Percentiles rank a stretch among this genome's conserved stretches.
Evolutionary conservation across 2,888 invertebrate genomes (phyloP).

Genomic region (Pyralis farinalis): DNA sequence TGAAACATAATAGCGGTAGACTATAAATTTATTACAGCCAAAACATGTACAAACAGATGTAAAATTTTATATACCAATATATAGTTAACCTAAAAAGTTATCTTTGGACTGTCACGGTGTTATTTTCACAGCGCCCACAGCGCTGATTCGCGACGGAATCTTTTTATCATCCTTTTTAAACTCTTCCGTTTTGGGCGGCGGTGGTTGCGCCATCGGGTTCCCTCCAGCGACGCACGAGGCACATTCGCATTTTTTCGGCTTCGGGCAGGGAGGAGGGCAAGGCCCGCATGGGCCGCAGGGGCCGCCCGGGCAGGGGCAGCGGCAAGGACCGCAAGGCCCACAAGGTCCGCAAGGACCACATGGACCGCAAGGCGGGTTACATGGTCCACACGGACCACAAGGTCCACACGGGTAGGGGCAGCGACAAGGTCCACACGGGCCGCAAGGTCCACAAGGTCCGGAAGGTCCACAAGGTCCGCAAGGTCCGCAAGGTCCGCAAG

Average conservation of each 20-base stretch:
- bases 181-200: slow-evolving; percentile 18
- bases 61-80: background rate
- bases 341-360: slow-evolving; percentile 30
- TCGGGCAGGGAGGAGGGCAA: slow-evolving; percentile 21
- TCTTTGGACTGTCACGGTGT: slow-evolving; percentile 21
- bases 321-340: slow-evolving; percentile 25
- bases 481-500: too few species aligned
- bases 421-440: slow-evolving; percentile 32
- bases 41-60: slow-evolving; percentile 2
- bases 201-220: background rate
- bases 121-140: slow-evolving; percentile 27
- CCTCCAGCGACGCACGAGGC: slow-evolving; percentile 20
- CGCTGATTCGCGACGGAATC: slow-evolving; percentile 22
- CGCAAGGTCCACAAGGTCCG: slow-evolving; percentile 36
- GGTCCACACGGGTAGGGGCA: slow-evolving; percentile 32
- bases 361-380: slow-evolving; percentile 25
- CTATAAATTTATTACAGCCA: background rate
- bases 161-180: slow-evolving; percentile 32
- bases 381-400: slow-evolving; percentile 36
- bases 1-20: too few species aligned
- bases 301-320: slow-evolving; percentile 35
- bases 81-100: too few species aligned
- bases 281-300: slow-evolving; percentile 27
- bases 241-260: slow-evolving; percentile 28
- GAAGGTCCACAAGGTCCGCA: too few species aligned